These are phyloP conservation scores for Gnathonemus echidnorhynchus DNA, from an alignment of 2,113 vertebrate species.

Conservation along the genomic window DNA sequence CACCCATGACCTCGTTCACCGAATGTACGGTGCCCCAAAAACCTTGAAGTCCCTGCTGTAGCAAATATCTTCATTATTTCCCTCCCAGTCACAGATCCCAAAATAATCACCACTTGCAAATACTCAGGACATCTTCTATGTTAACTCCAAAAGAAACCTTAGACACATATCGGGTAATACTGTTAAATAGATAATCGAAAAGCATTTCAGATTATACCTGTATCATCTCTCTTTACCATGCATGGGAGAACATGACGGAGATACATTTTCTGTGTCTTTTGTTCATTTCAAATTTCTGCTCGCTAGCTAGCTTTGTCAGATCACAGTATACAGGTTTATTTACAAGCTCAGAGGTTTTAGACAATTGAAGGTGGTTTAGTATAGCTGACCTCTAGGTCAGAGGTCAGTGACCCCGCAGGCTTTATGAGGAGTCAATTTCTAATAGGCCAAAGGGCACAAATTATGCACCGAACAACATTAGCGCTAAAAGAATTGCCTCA, in stretches of 20 bases:
- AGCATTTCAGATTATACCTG: background rate
- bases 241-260: background rate
- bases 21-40: background rate
- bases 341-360: constrained; percentile 36
- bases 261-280: background rate
- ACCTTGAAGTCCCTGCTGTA: constrained; percentile 6
- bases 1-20: constrained; percentile 31
- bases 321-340: constrained; percentile 48
- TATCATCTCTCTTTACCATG: background rate
- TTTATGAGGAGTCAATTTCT: constrained; percentile 61
- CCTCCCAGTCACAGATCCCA: constrained; percentile 3
- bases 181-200: background rate
- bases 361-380: constrained; percentile 51
- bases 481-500: constrained; percentile 14
- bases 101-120: constrained; percentile 15
- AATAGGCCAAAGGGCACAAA: constrained; percentile 47
- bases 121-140: background rate
- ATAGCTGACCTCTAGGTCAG: constrained; percentile 45
- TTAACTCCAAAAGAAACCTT: background rate
- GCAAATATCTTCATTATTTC: background rate
- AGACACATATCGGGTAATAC: background rate
- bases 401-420: constrained; percentile 52
- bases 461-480: constrained; percentile 37
- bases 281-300: background rate
- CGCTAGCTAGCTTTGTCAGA: constrained; percentile 17